phyloP scores from a whole-genome alignment of 2,797 vertebrate genomes.

The Sebastes flavidus region DNA sequence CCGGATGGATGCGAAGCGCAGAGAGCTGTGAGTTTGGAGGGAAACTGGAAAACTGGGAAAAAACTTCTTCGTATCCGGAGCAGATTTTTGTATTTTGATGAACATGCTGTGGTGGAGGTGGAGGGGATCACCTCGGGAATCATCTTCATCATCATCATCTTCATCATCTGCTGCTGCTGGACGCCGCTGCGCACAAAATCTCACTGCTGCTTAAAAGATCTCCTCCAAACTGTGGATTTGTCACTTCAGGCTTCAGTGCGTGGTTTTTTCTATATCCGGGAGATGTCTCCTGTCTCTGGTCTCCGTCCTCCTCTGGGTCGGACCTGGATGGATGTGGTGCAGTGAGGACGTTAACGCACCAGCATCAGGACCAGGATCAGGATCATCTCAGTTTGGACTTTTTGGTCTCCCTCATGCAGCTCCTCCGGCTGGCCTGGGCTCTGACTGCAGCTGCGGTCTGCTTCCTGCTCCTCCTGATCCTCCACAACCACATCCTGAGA shows the following conservation, averaged over 20 bases:
- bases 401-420: conserved; percentile 86
- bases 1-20: conserved; percentile 16
- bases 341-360: conserved; percentile 39
- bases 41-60: conserved; percentile 11
- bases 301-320: conserved; percentile 26
- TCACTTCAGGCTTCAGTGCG: background rate
- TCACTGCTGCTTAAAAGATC: background rate
- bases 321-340: conserved; percentile 50
- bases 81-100: background rate
- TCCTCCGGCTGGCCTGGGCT: conserved; percentile 90
- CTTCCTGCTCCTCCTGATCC: conserved; percentile 89
- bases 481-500: conserved; percentile 89
- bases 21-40: conserved; percentile 33
- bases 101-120: conserved; percentile 16
- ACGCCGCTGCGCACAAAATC: conserved; percentile 19
- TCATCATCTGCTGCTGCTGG: background rate
- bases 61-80: background rate
- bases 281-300: conserved; percentile 28
- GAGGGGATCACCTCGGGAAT: background rate
- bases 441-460: conserved; percentile 90
- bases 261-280: background rate
- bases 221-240: conserved; percentile 13
- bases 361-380: conserved; percentile 15
- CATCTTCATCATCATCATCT: background rate
- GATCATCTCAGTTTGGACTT: conserved; percentile 78